Percentiles rank a stretch among this genome's conserved stretches.
phyloP scores from a whole-genome alignment of 2,113 vertebrate genomes.

The Triplophysa siluroides region DNA sequence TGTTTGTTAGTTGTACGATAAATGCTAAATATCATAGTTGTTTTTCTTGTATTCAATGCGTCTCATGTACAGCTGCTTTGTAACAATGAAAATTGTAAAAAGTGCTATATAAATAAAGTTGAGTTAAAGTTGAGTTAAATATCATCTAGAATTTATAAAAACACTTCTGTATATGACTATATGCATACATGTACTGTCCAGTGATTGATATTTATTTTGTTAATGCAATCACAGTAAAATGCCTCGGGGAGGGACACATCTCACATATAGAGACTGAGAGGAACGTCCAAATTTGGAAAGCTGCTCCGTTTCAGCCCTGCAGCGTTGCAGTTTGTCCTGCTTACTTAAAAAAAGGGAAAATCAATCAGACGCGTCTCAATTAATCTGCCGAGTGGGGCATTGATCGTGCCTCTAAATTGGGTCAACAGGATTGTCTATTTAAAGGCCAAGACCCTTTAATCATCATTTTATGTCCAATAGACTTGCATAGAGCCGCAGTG shows the following conservation, averaged over 20 bases:
- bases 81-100: no score
- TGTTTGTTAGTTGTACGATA: no score
- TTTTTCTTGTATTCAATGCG: no score
- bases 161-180: no score
- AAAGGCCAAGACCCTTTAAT: conserved; percentile 83
- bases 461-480: conserved; percentile 76
- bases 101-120: no score
- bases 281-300: conserved; percentile 12
- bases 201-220: no score
- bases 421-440: conserved; percentile 81
- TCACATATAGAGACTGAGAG: conserved; percentile 15
- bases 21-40: no score
- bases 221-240: no score
- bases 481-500: conserved; percentile 53
- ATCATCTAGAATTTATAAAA: no score
- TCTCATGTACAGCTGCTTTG: no score
- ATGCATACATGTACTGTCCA: no score
- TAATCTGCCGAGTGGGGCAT: conserved; percentile 77
- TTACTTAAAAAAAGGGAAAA: conserved; percentile 64
- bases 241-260: neutral
- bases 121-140: no score
- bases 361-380: conserved; percentile 81
- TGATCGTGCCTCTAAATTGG: conserved; percentile 82
- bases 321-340: conserved; percentile 48
- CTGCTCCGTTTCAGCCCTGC: conserved; percentile 35